These are phyloP conservation scores for Amazona finschi DNA, from an alignment of 2,797 vertebrate species.

Conservation along the genomic window DNA sequence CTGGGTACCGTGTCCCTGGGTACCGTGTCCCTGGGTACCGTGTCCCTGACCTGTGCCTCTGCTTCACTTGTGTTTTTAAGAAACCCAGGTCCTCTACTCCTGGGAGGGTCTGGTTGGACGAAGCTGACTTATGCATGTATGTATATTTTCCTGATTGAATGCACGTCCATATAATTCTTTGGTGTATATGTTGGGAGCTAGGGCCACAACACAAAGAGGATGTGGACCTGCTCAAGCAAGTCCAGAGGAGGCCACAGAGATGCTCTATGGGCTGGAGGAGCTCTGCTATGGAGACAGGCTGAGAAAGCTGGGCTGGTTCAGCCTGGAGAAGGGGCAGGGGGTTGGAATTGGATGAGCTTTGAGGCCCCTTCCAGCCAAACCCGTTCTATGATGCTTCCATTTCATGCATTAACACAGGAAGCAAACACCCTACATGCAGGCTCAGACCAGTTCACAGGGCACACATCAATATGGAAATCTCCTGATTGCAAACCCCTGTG, in stretches of 20 bases:
- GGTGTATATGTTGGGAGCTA: background rate
- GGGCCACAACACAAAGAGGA: background rate
- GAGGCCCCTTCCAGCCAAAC: background rate
- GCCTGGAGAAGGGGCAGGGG: background rate
- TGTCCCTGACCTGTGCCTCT: background rate
- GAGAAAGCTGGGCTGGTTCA: background rate
- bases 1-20: background rate
- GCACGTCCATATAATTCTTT: background rate
- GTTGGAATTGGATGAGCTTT: background rate
- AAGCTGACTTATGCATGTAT: background rate
- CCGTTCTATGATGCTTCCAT: fast-evolving
- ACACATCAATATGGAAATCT: background rate
- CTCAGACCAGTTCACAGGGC: background rate
- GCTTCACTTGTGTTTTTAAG: background rate
- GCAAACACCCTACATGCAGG: background rate
- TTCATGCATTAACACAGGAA: background rate
- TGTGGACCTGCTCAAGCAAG: background rate
- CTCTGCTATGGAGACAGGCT: background rate
- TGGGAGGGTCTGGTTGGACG: background rate
- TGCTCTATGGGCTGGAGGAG: background rate
- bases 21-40: background rate
- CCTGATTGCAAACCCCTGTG: background rate
- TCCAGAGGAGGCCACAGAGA: background rate
- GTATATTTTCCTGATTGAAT: background rate
- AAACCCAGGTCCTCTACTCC: background rate